Base-by-base conservation (phyloP, 2,888 invertebrate genomes). In the Diarsia rubi region DNA sequence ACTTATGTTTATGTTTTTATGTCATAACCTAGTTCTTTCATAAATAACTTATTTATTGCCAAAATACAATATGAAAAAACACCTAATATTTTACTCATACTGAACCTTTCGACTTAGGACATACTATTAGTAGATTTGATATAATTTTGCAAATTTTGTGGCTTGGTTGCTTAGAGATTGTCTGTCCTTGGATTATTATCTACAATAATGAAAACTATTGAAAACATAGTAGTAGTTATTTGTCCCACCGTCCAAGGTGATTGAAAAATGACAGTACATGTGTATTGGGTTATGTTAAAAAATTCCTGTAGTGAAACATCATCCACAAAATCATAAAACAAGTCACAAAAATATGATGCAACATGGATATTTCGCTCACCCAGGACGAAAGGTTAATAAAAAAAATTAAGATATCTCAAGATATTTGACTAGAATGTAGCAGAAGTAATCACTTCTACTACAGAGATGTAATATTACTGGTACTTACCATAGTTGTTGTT, bases 401-500 rank as follows among this genome's bases (percentile, higher is more conserved):
- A 63, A 44, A 59, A 16, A 37, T 45, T 24, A 21, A n/a, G 42
- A 12, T 3, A 66, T 49, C 57, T 66, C 37, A 47, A 21, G 1
- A 37, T 63, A 67, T 54, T 71, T 70, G 75, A 85, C 73, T 85
- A 73, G 75, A 78, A 60, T 69, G 21, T 31, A 37, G 45, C 31
- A 75, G 27, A 63, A 49, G 42, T 42, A 65, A 19, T 14, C 19
- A 59, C 45, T 69, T 60, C 31, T 70, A 44, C 31, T 70, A 44
- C 37, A 69, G 21, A 37, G 45, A 54, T 60, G 81, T 24, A 89
- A 79, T 89, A 86, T 73, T 83, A 73, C 5, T 62, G 68, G 86
- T 88, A 94, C 94, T 95, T 92, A 96, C 96, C 96, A 89, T 95
- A 95, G 88, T 91, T 95, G 90, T 92, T 93, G 88, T 89, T 90